phyloP scores from a whole-genome alignment of 2,888 invertebrate genomes.

The Stenurella melanura region DNA sequence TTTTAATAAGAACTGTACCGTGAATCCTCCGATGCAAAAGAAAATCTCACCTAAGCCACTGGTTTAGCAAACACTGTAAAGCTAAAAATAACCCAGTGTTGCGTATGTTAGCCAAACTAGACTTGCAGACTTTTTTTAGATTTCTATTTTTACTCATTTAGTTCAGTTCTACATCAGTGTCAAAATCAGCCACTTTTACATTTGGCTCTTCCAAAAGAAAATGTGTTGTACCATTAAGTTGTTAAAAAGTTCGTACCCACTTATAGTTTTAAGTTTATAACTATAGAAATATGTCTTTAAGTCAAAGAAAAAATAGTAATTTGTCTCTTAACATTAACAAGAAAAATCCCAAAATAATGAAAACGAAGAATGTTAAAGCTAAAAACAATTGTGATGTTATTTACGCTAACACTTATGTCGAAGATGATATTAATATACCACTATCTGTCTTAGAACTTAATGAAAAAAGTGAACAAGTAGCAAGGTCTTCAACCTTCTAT shows the following conservation, averaged over 20 bases:
- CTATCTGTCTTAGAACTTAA: constrained; percentile 72
- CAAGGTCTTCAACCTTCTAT: constrained; percentile 60
- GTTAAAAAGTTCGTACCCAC: constrained; percentile 65
- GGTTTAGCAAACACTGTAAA: constrained; percentile 50
- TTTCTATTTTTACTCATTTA: constrained; percentile 49
- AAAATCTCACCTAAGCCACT: constrained; percentile 9
- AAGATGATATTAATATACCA: constrained; percentile 68
- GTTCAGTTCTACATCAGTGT: constrained; percentile 50
- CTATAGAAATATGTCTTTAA: constrained; percentile 58
- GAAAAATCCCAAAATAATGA: constrained; percentile 48
- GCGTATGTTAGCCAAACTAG: constrained; percentile 73
- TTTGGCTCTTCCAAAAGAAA: constrained; percentile 47
- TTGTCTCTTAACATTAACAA: constrained; percentile 54
- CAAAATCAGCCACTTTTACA: constrained; percentile 37
- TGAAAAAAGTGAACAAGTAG: constrained; percentile 64
- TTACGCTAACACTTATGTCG: constrained; percentile 59
- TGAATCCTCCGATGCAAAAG: background rate
- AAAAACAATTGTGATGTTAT: constrained; percentile 55
- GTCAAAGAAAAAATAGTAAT: constrained; percentile 57
- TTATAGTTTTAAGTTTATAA: constrained; percentile 44
- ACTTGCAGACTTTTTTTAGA: constrained; percentile 62
- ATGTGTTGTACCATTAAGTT: constrained; percentile 65
- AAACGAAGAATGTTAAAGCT: constrained; percentile 47
- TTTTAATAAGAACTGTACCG: background rate
- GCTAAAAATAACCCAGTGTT: constrained; percentile 74